phyloP scores from a whole-genome alignment of 2,888 invertebrate genomes.

The Kuschelorhynchus macadamiae region DNA sequence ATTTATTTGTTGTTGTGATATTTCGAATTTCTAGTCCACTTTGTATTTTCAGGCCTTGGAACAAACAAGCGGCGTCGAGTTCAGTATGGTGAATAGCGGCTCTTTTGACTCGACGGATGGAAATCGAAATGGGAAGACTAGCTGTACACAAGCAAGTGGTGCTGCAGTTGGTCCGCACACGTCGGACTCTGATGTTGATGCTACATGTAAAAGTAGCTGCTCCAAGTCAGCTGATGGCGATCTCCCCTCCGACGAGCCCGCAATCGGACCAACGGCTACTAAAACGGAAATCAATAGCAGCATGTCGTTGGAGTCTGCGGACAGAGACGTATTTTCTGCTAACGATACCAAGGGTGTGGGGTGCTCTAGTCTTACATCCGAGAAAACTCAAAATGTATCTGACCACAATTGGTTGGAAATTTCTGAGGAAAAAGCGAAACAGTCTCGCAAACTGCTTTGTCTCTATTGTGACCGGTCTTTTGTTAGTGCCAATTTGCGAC shows the following conservation, averaged over 20 bases:
- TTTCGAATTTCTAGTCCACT: too few relatives aligned
- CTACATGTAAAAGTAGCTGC: slow-evolving; percentile 57
- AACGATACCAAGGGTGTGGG: slow-evolving; percentile 53
- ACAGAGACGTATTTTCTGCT: slow-evolving; percentile 23
- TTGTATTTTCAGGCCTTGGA: too few relatives aligned
- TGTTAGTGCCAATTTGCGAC: slow-evolving; percentile 65
- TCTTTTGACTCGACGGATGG: slow-evolving; percentile 62
- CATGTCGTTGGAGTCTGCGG: slow-evolving; percentile 29
- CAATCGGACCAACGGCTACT: slow-evolving; percentile 53
- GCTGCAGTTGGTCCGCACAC: slow-evolving; percentile 53
- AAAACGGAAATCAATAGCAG: slow-evolving; percentile 58
- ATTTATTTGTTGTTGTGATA: too few relatives aligned
- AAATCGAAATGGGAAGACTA: slow-evolving; percentile 62
- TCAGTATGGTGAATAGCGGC: slow-evolving; percentile 65
- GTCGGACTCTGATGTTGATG: slow-evolving; percentile 54
- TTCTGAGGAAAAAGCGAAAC: slow-evolving; percentile 39
- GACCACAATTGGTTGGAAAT: slow-evolving; percentile 50
- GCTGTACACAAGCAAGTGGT: slow-evolving; percentile 56
- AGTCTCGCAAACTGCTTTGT: slow-evolving; percentile 64
- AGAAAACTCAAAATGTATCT: slow-evolving; percentile 62
- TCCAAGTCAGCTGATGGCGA: slow-evolving; percentile 49
- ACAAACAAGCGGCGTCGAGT: too few relatives aligned
- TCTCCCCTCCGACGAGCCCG: slow-evolving; percentile 23
- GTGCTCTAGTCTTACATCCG: slow-evolving; percentile 66
- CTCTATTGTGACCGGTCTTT: slow-evolving; percentile 69